Conservation (phyloP, 1,140 invertebrate genomes). For the Trachelipus rathkii region DNA sequence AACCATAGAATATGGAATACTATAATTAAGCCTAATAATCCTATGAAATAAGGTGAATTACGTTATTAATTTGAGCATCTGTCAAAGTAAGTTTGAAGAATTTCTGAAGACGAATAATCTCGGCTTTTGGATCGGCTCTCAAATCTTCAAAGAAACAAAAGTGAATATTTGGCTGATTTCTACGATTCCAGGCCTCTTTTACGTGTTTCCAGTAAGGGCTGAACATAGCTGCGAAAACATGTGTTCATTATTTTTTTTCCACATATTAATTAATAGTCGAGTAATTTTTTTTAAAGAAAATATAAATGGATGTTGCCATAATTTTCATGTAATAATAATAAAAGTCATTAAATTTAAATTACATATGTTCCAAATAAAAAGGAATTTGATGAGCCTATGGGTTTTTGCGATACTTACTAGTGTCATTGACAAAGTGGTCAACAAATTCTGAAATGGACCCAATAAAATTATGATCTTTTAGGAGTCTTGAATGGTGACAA, state of each 20-base stretch:
- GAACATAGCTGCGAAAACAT: slow-evolving; percentile 16
- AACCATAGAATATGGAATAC: too few relatives aligned
- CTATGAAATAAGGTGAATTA: background rate
- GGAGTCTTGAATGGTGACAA: slow-evolving; percentile 32
- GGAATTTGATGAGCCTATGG: too few relatives aligned
- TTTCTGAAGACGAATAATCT: slow-evolving; percentile 64
- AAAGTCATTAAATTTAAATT: too few relatives aligned
- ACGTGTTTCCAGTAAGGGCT: slow-evolving; percentile 34
- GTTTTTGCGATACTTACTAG: background rate
- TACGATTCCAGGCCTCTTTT: slow-evolving; percentile 63
- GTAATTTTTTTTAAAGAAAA: background rate
- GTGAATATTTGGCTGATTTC: slow-evolving; percentile 68
- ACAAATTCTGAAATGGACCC: slow-evolving; percentile 31
- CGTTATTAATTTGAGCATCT: slow-evolving; percentile 59
- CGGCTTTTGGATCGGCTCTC: slow-evolving; percentile 58
- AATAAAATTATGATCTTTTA: slow-evolving; percentile 32
- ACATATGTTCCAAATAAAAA: too few relatives aligned
- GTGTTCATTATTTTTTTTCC: background rate
- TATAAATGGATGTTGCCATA: too few relatives aligned
- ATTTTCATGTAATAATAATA: too few relatives aligned
- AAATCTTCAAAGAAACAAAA: slow-evolving; percentile 77
- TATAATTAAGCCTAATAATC: too few relatives aligned
- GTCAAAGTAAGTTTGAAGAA: slow-evolving; percentile 67
- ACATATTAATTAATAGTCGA: background rate
- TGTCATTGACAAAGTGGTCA: slow-evolving; percentile 30